These are phyloP conservation scores for Erpornis zantholeuca DNA, from an alignment of 2,113 vertebrate species.

Conservation along the genomic window DNA sequence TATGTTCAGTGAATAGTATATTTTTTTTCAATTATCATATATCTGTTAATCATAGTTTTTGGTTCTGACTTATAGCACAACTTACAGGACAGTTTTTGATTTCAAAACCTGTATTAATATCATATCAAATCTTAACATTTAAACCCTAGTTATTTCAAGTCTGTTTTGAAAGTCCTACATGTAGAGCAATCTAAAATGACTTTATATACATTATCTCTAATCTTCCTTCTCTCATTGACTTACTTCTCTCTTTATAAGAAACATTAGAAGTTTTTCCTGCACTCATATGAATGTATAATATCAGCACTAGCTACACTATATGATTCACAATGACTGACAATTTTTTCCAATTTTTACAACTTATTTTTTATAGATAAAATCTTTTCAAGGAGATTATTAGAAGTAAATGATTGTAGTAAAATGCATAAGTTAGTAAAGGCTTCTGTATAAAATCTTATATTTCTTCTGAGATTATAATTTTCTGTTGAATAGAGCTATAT, in stretches of 20 bases:
- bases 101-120: neutral
- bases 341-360: neutral
- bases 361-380: neutral
- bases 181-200: neutral
- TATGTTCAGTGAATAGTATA: neutral
- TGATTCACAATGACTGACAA: neutral
- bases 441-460: neutral
- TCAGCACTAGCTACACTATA: neutral
- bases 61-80: neutral
- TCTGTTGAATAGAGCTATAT: neutral
- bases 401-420: neutral
- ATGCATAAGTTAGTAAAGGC: neutral
- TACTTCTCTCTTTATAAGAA: neutral
- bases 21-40: neutral
- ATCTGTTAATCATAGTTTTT: neutral
- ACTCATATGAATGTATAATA: neutral
- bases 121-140: neutral
- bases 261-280: neutral
- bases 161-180: neutral
- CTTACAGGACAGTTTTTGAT: neutral
- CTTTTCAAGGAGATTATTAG: neutral
- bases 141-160: neutral
- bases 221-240: neutral
- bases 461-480: neutral
- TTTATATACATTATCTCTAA: neutral